Percentiles rank a stretch among this genome's conserved stretches.
phyloP scores from a whole-genome alignment of 2,888 invertebrate species.

The Limnephilus lunatus region DNA sequence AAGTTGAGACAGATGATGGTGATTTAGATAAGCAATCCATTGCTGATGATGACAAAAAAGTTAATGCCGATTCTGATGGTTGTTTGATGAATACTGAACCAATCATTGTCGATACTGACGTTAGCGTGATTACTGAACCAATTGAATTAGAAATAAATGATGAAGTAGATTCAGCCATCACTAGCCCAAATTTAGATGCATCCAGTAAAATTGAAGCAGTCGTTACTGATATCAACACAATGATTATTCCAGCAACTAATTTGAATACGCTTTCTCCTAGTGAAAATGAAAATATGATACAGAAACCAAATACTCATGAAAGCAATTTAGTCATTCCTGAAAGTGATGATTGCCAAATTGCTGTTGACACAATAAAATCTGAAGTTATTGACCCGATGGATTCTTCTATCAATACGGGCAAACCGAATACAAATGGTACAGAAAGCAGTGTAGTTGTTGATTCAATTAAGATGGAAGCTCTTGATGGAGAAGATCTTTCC shows the following conservation, averaged over 20 bases:
- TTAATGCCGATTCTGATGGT: neutral
- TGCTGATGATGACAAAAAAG: neutral
- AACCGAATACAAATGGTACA: neutral
- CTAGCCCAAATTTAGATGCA: neutral
- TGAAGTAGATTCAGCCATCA: neutral
- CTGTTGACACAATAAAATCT: constrained; percentile 8
- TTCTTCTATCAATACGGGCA: neutral
- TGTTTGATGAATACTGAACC: neutral
- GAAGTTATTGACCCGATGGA: neutral
- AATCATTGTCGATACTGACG: neutral
- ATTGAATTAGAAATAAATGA: neutral
- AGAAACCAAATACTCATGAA: neutral
- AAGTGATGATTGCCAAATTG: neutral
- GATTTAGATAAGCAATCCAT: neutral
- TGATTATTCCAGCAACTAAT: neutral
- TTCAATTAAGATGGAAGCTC: constrained; percentile 3
- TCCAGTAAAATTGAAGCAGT: neutral
- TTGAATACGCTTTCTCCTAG: neutral
- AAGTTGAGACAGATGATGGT: neutral
- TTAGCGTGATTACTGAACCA: neutral
- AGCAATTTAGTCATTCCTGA: neutral
- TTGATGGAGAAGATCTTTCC: constrained; percentile 7
- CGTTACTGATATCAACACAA: neutral
- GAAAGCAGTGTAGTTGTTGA: neutral
- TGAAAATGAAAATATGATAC: constrained; percentile 39